Percentiles rank a stretch among this genome's conserved stretches.
These are phyloP conservation scores for Sebastes taczanowskii DNA, from an alignment of 2,797 vertebrate species.

Conservation along the genomic window DNA sequence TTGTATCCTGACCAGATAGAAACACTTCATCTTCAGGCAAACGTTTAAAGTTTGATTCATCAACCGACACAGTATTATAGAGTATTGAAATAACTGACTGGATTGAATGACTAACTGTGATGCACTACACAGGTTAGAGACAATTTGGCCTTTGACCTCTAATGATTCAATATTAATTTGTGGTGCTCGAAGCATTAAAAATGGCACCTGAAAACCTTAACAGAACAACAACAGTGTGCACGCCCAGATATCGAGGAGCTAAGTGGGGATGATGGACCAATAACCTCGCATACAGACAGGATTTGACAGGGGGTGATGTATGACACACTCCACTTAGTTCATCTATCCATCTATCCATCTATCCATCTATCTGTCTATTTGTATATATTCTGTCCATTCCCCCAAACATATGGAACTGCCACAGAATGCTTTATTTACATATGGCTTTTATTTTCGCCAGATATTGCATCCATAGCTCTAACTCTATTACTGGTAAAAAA, in stretches of 20 bases:
- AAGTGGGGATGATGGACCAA: background rate
- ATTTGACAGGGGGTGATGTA: background rate
- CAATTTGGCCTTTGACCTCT: background rate
- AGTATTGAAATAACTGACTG: background rate
- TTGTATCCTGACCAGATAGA: background rate
- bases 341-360: background rate
- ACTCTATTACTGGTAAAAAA: background rate
- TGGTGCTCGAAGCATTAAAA: background rate
- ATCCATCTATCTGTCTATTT: background rate
- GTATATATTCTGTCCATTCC: background rate
- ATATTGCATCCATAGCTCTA: background rate
- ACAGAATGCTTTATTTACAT: background rate
- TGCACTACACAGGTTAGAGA: background rate
- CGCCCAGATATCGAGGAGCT: background rate
- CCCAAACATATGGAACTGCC: background rate
- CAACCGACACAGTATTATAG: background rate
- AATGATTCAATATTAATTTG: background rate
- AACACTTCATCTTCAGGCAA: background rate
- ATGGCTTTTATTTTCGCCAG: background rate
- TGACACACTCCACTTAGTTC: background rate
- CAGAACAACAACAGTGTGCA: too few species aligned
- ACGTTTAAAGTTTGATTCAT: background rate
- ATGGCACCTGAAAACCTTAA: too few species aligned
- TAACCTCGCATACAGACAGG: background rate
- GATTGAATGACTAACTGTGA: background rate